Percentiles rank a stretch among this genome's conserved stretches.
phyloP scores from a whole-genome alignment of 2,888 invertebrate species.

The Yponomeuta malinellus region DNA sequence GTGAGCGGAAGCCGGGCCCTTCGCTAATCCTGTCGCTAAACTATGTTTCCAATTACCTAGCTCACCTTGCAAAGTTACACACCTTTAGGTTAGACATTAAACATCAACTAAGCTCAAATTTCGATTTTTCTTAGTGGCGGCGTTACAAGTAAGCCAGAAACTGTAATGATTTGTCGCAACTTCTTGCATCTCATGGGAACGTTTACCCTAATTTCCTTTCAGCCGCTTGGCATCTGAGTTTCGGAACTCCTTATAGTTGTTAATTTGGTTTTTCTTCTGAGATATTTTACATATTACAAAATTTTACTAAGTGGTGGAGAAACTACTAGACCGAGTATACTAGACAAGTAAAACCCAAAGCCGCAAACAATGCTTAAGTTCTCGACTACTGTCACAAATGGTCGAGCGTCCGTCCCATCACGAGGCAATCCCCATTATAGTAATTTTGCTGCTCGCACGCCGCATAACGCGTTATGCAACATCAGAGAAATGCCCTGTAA shows the following conservation, averaged over 20 bases:
- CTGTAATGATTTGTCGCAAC: too few species aligned
- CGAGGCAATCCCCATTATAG: conserved; percentile 4
- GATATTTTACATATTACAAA: neutral
- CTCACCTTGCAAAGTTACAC: conserved; percentile 1
- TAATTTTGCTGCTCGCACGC: conserved; percentile 5
- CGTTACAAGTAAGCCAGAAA: too few species aligned
- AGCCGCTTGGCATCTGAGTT: too few species aligned
- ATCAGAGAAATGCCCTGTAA: conserved; percentile 4
- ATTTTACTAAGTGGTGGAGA: neutral
- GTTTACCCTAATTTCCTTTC: too few species aligned
- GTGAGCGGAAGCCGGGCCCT: conserved; percentile 11
- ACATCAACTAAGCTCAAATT: too few species aligned
- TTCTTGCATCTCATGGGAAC: too few species aligned
- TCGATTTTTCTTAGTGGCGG: too few species aligned
- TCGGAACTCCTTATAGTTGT: neutral
- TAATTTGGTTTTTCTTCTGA: neutral
- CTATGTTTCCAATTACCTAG: neutral
- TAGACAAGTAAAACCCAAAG: neutral
- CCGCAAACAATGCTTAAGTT: neutral
- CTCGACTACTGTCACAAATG: neutral
- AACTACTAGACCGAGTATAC: neutral
- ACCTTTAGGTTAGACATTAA: neutral
- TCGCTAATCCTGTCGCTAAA: conserved; percentile 2
- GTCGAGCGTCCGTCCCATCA: neutral
- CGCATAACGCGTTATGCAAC: conserved; percentile 7